Percentiles rank a stretch among this genome's conserved stretches.
phyloP scores from a whole-genome alignment of 2,113 vertebrate species.

The Rattus rattus region DNA sequence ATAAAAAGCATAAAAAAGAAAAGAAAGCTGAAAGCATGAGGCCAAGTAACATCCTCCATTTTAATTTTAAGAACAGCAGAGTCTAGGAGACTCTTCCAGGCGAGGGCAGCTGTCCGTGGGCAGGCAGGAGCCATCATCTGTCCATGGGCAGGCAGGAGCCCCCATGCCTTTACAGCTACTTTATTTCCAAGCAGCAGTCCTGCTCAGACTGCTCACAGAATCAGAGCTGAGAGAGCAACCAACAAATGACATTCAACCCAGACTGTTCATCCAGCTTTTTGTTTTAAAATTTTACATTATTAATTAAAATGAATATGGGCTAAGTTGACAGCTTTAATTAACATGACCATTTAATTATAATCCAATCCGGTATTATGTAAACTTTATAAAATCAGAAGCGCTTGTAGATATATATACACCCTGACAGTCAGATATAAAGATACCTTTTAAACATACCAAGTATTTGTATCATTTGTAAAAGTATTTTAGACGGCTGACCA shows the following conservation, averaged over 20 bases:
- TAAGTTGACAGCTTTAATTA: background rate
- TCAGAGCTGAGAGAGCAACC: background rate
- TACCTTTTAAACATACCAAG: background rate
- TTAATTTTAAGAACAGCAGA: background rate
- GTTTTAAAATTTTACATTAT: background rate
- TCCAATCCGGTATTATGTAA: background rate
- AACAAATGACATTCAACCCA: background rate
- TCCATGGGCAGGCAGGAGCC: background rate
- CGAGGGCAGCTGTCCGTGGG: background rate
- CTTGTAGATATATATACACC: background rate
- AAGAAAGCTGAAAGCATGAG: background rate
- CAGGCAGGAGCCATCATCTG: background rate
- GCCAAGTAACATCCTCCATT: background rate
- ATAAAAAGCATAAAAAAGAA: background rate
- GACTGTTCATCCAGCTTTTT: background rate
- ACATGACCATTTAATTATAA: background rate
- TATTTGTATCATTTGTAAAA: background rate
- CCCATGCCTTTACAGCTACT: background rate
- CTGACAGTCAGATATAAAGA: background rate
- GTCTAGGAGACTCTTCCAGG: background rate
- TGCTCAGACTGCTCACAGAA: background rate
- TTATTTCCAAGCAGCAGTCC: background rate
- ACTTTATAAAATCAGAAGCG: background rate
- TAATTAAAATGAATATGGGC: background rate
- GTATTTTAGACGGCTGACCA: background rate